Percentiles rank a stretch among this genome's conserved stretches.
These are phyloP conservation scores for Subacronicta megacephala DNA, from an alignment of 2,888 invertebrate species.

Conservation along the genomic window DNA sequence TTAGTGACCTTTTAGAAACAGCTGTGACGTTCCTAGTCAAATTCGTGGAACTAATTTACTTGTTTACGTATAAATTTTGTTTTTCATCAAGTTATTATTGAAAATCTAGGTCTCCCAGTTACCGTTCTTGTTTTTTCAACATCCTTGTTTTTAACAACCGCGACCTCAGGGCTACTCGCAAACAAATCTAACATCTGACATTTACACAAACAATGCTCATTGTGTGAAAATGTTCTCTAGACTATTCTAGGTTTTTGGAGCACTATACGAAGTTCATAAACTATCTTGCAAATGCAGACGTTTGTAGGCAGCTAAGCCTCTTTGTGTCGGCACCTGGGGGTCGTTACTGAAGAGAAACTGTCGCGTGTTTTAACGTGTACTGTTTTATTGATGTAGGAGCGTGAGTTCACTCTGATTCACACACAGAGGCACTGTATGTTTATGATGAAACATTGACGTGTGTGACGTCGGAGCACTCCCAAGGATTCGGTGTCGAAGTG, in stretches of 20 bases:
- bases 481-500: slow-evolving; percentile 50
- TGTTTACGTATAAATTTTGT: slow-evolving; percentile 4
- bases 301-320: slow-evolving; percentile 33
- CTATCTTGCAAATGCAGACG: slow-evolving; percentile 35
- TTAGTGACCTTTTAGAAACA: slow-evolving; percentile 35
- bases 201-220: slow-evolving; percentile 25
- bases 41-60: slow-evolving; percentile 22
- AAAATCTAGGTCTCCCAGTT: slow-evolving; percentile 9
- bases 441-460: slow-evolving; percentile 58
- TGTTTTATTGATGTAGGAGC: slow-evolving; percentile 44
- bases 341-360: slow-evolving; percentile 45
- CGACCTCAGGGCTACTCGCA: slow-evolving; percentile 7
- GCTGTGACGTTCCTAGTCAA: slow-evolving; percentile 18
- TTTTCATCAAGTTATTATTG: slow-evolving; percentile 10
- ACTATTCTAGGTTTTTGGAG: slow-evolving; percentile 40
- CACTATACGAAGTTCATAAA: slow-evolving; percentile 21
- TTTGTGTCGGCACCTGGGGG: slow-evolving; percentile 45
- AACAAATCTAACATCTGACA: slow-evolving; percentile 25
- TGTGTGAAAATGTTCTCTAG: slow-evolving; percentile 30
- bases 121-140: slow-evolving; percentile 8
- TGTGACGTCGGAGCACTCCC: slow-evolving; percentile 51
- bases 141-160: slow-evolving; percentile 8
- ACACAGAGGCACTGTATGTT: slow-evolving; percentile 28
- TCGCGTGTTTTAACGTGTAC: slow-evolving; percentile 34
- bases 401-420: slow-evolving; percentile 35